Conservation (phyloP, 2,888 invertebrate species). For the Julus scanicus region DNA sequence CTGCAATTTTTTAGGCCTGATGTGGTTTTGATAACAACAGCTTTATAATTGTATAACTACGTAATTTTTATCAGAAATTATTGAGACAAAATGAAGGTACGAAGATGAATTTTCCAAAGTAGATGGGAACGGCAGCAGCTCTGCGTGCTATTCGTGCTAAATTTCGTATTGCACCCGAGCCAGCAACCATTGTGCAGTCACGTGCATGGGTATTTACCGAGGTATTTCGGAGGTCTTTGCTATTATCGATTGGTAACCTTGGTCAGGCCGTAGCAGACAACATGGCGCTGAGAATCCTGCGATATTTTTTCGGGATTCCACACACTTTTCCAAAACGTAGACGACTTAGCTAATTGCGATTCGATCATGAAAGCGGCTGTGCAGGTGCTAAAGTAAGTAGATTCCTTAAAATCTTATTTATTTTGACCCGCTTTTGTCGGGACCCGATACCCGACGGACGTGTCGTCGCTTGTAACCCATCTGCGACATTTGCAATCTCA, state of each 20-base stretch:
- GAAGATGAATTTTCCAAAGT: background rate
- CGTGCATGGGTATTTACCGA: slow-evolving; percentile 44
- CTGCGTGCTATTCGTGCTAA: background rate
- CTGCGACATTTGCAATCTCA: slow-evolving; percentile 40
- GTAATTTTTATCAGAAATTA: background rate
- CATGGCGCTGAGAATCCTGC: slow-evolving; percentile 46
- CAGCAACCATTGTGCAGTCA: background rate
- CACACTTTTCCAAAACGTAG: slow-evolving; percentile 40
- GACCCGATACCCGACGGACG: background rate
- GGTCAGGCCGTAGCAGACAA: slow-evolving; percentile 48
- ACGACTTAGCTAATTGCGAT: slow-evolving; percentile 25
- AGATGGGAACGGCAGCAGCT: background rate
- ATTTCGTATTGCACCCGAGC: background rate
- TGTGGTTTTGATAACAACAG: too few species aligned
- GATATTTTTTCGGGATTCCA: slow-evolving; percentile 47
- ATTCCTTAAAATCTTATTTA: background rate
- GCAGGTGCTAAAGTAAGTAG: slow-evolving; percentile 58
- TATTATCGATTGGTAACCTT: slow-evolving; percentile 56
- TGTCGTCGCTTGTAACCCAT: background rate
- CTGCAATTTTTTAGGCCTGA: too few species aligned
- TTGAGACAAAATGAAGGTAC: background rate
- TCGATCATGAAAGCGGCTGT: slow-evolving; percentile 58
- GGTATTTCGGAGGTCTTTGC: slow-evolving; percentile 46
- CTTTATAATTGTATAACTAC: too few species aligned
- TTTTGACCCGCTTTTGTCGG: background rate